Evolutionary conservation across 1,140 invertebrate genomes (phyloP).

Genomic region (Vollenhovia emeryi): DNA sequence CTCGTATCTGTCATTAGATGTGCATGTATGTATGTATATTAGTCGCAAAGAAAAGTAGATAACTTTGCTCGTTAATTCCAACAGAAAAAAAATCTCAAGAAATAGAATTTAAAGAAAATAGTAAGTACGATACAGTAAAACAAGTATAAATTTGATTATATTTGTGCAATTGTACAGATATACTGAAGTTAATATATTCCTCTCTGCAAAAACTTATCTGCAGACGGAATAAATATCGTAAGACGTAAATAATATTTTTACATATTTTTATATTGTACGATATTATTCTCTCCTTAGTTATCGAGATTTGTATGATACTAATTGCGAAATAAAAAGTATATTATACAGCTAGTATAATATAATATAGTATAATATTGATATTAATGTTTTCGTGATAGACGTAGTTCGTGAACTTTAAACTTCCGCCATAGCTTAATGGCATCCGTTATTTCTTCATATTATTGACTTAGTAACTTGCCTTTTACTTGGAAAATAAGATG

Average conservation of each 20-base stretch:
- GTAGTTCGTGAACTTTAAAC: slow-evolving; percentile 20
- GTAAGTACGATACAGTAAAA: background rate
- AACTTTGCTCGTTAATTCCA: background rate
- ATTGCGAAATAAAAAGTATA: background rate
- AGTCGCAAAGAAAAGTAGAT: background rate
- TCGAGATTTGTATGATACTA: background rate
- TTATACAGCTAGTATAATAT: background rate
- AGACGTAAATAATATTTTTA: background rate
- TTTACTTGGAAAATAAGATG: background rate
- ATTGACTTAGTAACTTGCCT: background rate
- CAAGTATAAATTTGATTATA: no score
- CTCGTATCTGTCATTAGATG: background rate
- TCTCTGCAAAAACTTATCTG: background rate
- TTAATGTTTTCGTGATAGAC: slow-evolving; percentile 18
- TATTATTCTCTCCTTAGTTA: background rate
- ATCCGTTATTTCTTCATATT: slow-evolving; percentile 9
- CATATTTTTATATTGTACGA: background rate
- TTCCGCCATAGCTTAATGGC: background rate
- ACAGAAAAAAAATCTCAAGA: background rate
- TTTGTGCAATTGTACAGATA: background rate
- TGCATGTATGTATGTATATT: background rate
- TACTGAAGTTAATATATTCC: background rate
- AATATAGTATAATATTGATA: no score
- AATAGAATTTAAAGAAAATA: background rate
- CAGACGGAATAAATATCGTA: no score